These are phyloP conservation scores for Ichneumoninae sp. DNA, from an alignment of 2,888 invertebrate genomes.

Conservation along the genomic window DNA sequence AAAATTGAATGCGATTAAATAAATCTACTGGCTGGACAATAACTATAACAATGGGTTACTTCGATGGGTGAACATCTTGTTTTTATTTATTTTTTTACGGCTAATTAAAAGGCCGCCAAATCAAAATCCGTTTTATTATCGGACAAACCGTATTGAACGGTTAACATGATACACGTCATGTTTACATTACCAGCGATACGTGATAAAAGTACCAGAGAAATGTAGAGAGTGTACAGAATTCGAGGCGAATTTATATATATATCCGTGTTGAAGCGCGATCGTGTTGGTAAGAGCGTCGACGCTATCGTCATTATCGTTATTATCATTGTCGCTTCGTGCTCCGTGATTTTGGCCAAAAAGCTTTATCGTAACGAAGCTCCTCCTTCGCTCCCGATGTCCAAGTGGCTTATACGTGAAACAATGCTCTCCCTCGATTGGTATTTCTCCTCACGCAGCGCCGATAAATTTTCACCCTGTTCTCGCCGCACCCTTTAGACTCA, in stretches of 20 bases:
- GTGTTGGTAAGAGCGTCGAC: neutral
- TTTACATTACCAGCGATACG: neutral
- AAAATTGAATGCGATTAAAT: neutral
- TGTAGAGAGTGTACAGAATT: neutral
- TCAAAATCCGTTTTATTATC: neutral
- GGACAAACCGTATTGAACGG: neutral
- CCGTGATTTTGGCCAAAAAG: conserved; percentile 26
- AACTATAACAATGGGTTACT: neutral
- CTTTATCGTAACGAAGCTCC: conserved; percentile 42
- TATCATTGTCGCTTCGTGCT: conserved; percentile 24
- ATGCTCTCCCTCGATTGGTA: conserved; percentile 41
- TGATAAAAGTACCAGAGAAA: neutral
- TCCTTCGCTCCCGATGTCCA: neutral
- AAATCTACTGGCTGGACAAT: neutral
- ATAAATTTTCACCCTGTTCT: conserved; percentile 53
- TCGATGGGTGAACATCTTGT: neutral
- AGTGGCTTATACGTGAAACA: conserved; percentile 29
- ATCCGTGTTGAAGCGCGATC: neutral
- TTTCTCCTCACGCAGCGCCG: conserved; percentile 58
- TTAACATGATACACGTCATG: neutral
- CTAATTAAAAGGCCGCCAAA: too few relatives aligned
- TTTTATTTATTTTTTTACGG: neutral
- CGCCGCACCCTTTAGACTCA: conserved; percentile 32
- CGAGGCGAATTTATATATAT: neutral
- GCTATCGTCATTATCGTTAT: conserved; percentile 13